A percentile compares a stretch with the other conserved stretches of the same genome.
These are phyloP conservation scores for Hoplodrina ambigua DNA, from an alignment of 2,888 invertebrate species.

Conservation along the genomic window DNA sequence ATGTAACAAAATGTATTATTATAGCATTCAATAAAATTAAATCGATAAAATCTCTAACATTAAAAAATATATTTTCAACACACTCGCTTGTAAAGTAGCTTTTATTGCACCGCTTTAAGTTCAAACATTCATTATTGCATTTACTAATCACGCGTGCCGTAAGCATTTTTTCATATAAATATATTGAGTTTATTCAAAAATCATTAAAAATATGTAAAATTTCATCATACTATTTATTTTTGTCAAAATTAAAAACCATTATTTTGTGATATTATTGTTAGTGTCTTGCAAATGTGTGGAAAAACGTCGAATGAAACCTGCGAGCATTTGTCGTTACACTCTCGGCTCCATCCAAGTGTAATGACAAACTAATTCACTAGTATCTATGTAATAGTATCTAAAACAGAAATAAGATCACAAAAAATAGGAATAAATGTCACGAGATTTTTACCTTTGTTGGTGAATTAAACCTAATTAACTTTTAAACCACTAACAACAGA, in stretches of 20 bases:
- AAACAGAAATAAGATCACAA: background rate
- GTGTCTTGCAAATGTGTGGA: background rate
- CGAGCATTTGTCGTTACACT: background rate
- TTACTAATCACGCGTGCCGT: no score
- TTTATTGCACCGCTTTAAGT: background rate
- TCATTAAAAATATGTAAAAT: no score
- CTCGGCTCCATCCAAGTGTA: background rate
- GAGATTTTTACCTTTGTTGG: conserved; percentile 12
- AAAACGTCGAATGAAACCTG: background rate
- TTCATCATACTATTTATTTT: background rate
- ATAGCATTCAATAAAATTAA: conserved; percentile 9
- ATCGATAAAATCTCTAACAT: background rate
- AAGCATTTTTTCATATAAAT: no score
- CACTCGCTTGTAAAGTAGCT: background rate
- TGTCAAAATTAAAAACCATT: background rate
- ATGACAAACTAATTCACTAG: background rate
- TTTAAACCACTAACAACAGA: background rate
- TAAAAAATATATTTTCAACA: background rate
- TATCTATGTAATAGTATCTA: background rate
- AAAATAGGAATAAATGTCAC: background rate
- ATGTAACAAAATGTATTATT: conserved; percentile 4
- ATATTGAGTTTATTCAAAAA: no score
- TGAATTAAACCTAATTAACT: conserved; percentile 7
- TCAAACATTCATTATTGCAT: no score
- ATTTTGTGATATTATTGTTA: background rate